Evolutionary conservation across 2,113 vertebrate genomes (phyloP), one percentile per base, ranked within the genome.

Genomic region (Caretta caretta): DNA sequence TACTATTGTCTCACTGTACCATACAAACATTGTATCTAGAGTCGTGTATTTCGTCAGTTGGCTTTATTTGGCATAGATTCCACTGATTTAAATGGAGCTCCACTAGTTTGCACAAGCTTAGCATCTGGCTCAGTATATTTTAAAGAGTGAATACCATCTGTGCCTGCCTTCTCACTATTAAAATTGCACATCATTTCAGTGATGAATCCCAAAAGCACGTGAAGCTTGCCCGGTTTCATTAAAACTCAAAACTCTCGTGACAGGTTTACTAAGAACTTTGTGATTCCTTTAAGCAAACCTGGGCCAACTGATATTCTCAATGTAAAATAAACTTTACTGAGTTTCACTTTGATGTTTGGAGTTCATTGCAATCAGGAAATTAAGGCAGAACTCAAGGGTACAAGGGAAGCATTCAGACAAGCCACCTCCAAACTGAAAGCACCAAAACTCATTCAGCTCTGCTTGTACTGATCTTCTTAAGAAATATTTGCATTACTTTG

Each of bases 401-500:
- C 35, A 38, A 20, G 65, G 65, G n/a, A 38, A 38, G 65, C 35
- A 20, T 72, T 72, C 65, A 72, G 35, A 20, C 9, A 72, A 62
- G 17, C 19, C 65, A 72, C 17, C 19, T 27, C 25, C 49, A 79
- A 83, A 48, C 25, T 50, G 50, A 8, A 62, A 72, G 11, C 62
- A 83, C 27, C 59, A 56, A 90, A 14, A 29, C 38, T 6, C 0
- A 0, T 2, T 8, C 62, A 13, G 3, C 4, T 29, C 83, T 53
- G 24, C 6, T 83, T 89, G 20, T 6, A 25, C 46, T 87, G 49
- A 85, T 53, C 35, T 13, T 89, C 8, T 72, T 17, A 72, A 75
- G 20, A 27, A 86, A 48, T 1, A 2, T 62, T 48, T 89, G 3
- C 13, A 10, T 46, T 4, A 12, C 89, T 49, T 38, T 22, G 5